Percentiles rank a stretch among this genome's conserved stretches.
phyloP scores from a whole-genome alignment of 2,113 vertebrate genomes.

The Triplophysa dalaica region DNA sequence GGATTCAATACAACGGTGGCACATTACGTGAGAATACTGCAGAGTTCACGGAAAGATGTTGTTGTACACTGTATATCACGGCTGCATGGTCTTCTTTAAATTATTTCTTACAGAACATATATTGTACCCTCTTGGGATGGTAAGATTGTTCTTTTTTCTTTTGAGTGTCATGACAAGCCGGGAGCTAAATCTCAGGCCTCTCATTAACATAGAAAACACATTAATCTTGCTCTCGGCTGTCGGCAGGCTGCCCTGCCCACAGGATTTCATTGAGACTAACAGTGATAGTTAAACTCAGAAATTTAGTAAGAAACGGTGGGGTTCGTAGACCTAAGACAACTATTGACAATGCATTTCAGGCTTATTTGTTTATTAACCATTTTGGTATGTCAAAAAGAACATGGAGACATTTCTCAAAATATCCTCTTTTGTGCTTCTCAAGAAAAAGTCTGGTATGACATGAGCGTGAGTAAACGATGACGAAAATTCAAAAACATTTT shows the following conservation, averaged over 20 bases:
- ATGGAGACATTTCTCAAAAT: too few species aligned
- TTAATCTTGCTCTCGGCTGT: slow-evolving; percentile 18
- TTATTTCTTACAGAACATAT: background rate
- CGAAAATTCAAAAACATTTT: too few species aligned
- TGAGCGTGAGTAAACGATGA: too few species aligned
- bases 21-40: too few species aligned
- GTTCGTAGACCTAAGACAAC: background rate
- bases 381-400: too few species aligned
- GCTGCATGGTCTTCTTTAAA: background rate
- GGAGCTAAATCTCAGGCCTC: slow-evolving; percentile 6
- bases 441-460: too few species aligned
- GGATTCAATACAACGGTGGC: too few species aligned
- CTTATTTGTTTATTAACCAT: too few species aligned
- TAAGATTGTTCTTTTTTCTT: background rate
- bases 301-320: background rate
- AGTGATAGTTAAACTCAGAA: background rate
- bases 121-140: background rate
- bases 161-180: slow-evolving; percentile 10
- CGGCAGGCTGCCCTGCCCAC: background rate
- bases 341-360: too few species aligned
- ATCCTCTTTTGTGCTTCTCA: too few species aligned
- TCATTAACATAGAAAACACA: background rate
- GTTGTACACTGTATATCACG: background rate
- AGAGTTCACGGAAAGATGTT: background rate
- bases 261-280: background rate